Evolutionary conservation across 2,113 vertebrate genomes (phyloP).

Genomic region (Megaleporinus macrocephalus): DNA sequence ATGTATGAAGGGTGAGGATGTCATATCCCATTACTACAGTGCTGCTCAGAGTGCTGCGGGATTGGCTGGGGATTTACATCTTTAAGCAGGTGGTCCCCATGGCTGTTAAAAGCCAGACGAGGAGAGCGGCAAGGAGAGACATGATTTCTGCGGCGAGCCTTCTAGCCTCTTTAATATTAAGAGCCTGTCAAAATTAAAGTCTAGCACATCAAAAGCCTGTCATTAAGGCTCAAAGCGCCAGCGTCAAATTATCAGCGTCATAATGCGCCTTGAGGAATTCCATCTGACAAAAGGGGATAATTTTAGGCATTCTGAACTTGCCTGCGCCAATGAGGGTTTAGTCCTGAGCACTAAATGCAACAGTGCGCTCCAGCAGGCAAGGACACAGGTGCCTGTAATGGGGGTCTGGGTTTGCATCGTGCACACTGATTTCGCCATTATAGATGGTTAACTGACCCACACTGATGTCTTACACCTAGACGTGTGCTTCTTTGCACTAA

Average conservation of each 20-base stretch:
- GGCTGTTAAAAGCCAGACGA: constrained; percentile 42
- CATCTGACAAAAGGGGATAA: constrained; percentile 25
- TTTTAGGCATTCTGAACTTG: constrained; percentile 21
- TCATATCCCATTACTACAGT: constrained; percentile 35
- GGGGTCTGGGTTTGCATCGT: background rate
- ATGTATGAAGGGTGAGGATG: constrained; percentile 38
- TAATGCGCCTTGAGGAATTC: constrained; percentile 44
- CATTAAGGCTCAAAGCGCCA: constrained; percentile 39
- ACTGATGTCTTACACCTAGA: constrained; percentile 4
- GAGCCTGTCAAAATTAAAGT: constrained; percentile 37
- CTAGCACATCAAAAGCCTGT: constrained; percentile 37
- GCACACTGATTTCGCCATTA: background rate
- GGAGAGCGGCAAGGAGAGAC: constrained; percentile 18
- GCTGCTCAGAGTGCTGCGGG: constrained; percentile 34
- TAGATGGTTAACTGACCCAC: constrained; percentile 5
- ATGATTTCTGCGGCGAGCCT: constrained; percentile 23
- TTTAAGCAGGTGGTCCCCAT: constrained; percentile 50
- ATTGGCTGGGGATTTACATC: constrained; percentile 44
- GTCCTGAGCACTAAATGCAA: constrained; percentile 11
- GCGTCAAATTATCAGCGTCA: constrained; percentile 37
- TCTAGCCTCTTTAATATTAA: constrained; percentile 34
- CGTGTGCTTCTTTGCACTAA: background rate
- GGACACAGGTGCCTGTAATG: background rate
- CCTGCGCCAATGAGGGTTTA: constrained; percentile 5
- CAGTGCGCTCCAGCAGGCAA: background rate